Conservation (phyloP, 2,113 vertebrate species). For the Polypterus senegalus region DNA sequence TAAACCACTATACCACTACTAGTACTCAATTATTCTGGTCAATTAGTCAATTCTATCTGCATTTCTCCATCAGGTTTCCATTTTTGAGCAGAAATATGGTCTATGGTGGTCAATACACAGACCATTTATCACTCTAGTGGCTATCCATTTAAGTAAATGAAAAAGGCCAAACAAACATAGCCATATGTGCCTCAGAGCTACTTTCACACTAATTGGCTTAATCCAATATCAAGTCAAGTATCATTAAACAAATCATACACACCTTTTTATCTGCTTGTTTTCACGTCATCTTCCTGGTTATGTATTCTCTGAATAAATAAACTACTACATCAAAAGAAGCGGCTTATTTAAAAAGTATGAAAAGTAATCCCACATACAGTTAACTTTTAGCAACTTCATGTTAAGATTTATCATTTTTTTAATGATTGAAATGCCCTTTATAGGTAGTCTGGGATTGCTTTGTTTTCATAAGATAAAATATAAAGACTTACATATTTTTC, state of each 20-base stretch:
- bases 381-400: too few species aligned
- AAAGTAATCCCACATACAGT: too few species aligned
- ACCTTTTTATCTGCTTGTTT: constrained; percentile 54
- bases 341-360: neutral
- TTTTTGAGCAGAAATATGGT: constrained; percentile 70
- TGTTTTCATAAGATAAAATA: too few species aligned
- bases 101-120: constrained; percentile 64
- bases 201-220: constrained; percentile 71
- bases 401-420: too few species aligned
- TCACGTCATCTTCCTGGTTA: constrained; percentile 41
- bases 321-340: constrained; percentile 2
- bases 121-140: constrained; percentile 62
- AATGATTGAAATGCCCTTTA: too few species aligned
- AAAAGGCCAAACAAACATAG: constrained; percentile 71
- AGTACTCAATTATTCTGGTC: constrained; percentile 52
- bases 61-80: constrained; percentile 72
- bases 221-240: constrained; percentile 51
- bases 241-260: constrained; percentile 51
- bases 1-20: constrained; percentile 45
- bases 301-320: constrained; percentile 8
- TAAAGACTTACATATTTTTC: too few species aligned
- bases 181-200: constrained; percentile 65
- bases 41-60: constrained; percentile 63
- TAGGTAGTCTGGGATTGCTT: too few species aligned
- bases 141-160: constrained; percentile 82